Conservation (phyloP, 92 coral and sea anemone species). For the Epizoanthus fatuus region DNA sequence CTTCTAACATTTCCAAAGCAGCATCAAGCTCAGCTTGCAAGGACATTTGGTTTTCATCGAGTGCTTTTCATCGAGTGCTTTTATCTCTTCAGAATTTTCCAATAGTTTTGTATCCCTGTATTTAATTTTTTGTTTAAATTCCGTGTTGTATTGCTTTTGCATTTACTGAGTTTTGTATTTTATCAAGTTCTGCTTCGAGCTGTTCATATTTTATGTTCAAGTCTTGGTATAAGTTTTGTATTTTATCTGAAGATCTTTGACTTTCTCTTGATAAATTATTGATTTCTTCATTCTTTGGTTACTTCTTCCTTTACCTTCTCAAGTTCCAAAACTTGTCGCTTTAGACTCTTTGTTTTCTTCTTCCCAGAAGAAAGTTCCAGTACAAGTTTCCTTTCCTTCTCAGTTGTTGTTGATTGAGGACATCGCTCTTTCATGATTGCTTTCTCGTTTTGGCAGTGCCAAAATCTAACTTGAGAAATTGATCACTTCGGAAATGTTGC, state of each 20-base stretch:
- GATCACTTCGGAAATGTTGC: background rate
- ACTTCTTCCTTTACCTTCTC: slow-evolving; percentile 23
- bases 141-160: no score
- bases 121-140: background rate
- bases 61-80: no score
- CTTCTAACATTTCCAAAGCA: background rate
- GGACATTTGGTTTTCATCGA: no score
- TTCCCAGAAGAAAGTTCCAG: slow-evolving; percentile 31
- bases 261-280: no score
- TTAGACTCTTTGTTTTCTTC: slow-evolving; percentile 23
- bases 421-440: slow-evolving; percentile 11
- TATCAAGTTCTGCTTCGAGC: no score
- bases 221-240: no score
- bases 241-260: no score
- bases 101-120: background rate
- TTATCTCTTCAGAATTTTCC: background rate
- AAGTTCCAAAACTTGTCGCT: slow-evolving; percentile 17
- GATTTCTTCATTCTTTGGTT: no score
- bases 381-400: slow-evolving; percentile 34
- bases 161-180: no score
- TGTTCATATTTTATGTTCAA: no score
- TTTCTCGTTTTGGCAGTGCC: slow-evolving; percentile 15
- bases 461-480: slow-evolving; percentile 2
- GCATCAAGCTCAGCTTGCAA: slow-evolving; percentile 4
- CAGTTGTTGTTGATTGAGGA: slow-evolving; percentile 21